phyloP scores from a whole-genome alignment of 2,113 vertebrate species.

The Podarcis raffonei region DNA sequence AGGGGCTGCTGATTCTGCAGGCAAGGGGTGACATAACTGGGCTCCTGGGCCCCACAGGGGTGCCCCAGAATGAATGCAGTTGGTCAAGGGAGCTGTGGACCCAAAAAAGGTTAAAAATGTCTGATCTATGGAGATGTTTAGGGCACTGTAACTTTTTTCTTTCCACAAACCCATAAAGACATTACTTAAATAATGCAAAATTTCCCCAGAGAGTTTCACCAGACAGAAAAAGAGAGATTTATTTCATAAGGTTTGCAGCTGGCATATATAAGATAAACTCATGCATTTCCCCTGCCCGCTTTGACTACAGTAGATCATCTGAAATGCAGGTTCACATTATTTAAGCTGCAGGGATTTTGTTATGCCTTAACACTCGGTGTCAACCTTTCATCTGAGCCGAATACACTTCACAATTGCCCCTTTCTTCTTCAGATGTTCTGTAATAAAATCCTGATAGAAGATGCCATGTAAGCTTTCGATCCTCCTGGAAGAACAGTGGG shows the following conservation, averaged over 20 bases:
- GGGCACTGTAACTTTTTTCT: not conserved
- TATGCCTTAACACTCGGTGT: not conserved
- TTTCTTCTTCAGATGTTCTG: not conserved
- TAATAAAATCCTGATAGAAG: slow-evolving; percentile 4
- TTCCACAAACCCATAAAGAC: not conserved
- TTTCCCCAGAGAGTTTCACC: not conserved
- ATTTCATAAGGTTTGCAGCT: slow-evolving; percentile 1
- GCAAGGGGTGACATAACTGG: too few relatives aligned
- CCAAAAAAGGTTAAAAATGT: too few relatives aligned
- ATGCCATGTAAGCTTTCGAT: not conserved
- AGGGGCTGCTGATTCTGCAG: too few relatives aligned
- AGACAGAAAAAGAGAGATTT: slow-evolving; percentile 1
- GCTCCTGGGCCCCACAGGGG: too few relatives aligned
- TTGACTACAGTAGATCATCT: not conserved
- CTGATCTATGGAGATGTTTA: not conserved
- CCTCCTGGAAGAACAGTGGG: not conserved
- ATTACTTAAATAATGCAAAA: not conserved
- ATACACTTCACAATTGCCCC: not conserved
- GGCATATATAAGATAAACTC: slow-evolving; percentile 5
- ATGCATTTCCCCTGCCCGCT: not conserved
- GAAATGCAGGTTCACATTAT: slow-evolving; percentile 25
- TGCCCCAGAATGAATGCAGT: too few relatives aligned
- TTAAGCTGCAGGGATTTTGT: slow-evolving; percentile 10
- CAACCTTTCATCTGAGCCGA: not conserved
- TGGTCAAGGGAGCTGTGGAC: too few relatives aligned